Conservation (phyloP, 1,140 invertebrate species). For the Aphelenchoides besseyi region DNA sequence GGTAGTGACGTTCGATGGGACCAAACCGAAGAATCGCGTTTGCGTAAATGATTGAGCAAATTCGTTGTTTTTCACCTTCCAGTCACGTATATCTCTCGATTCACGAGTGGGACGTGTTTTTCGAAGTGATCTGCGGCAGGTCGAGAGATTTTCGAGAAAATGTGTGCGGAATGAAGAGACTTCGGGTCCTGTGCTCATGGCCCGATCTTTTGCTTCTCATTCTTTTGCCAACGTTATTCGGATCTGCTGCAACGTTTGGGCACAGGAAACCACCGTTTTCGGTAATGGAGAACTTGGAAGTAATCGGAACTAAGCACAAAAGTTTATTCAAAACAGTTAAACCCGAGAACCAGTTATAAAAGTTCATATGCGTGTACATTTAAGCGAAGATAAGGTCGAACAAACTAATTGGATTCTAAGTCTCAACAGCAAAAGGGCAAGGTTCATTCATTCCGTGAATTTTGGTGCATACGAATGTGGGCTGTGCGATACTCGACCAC, state of each 20-base stretch:
- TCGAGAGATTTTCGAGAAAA: background rate
- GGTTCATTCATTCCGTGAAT: slow-evolving; percentile 46
- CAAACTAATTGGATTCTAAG: too few species aligned
- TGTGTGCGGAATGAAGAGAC: background rate
- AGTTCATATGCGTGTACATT: too few species aligned
- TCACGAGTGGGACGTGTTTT: background rate
- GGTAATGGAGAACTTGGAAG: too few species aligned
- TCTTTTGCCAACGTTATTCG: background rate
- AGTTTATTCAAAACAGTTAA: too few species aligned
- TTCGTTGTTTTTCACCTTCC: background rate
- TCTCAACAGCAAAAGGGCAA: slow-evolving; percentile 41
- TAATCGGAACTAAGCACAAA: too few species aligned
- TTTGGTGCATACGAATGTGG: slow-evolving; percentile 49
- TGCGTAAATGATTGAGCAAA: background rate
- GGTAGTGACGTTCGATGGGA: too few species aligned
- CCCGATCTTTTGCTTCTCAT: background rate
- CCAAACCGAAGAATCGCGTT: background rate
- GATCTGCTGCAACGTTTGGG: too few species aligned
- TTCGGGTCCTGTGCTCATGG: slow-evolving; percentile 1
- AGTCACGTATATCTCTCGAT: background rate
- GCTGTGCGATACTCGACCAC: slow-evolving; percentile 50
- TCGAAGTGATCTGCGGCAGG: background rate
- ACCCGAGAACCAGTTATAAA: too few species aligned
- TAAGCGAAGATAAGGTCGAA: too few species aligned
- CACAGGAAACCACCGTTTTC: too few species aligned